phyloP scores from a whole-genome alignment of 2,888 invertebrate species.

The Catocala nupta region DNA sequence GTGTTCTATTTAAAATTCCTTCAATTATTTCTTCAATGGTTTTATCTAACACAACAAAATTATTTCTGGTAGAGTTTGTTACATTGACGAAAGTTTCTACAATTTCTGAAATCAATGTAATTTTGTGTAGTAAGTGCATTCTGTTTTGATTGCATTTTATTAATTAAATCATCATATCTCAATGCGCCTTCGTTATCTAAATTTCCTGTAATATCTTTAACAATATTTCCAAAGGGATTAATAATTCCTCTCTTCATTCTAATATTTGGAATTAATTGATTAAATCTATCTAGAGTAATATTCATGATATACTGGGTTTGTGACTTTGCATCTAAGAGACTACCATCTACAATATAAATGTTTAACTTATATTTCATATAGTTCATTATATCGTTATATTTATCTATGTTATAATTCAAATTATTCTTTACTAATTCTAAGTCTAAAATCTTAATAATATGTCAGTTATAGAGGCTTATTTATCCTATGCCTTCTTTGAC shows the following conservation, averaged over 20 bases:
- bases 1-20: slow-evolving; percentile 18
- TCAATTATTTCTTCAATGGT: slow-evolving; percentile 27
- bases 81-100: slow-evolving; percentile 11
- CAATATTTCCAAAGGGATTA: not conserved
- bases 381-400: slow-evolving; percentile 1
- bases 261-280: slow-evolving; percentile 26
- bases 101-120: slow-evolving; percentile 19
- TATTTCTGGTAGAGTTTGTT: slow-evolving; percentile 17
- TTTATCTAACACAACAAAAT: slow-evolving; percentile 20
- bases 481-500: not conserved
- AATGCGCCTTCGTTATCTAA: slow-evolving; percentile 47
- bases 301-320: slow-evolving; percentile 11
- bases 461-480: not conserved
- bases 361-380: not conserved
- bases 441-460: slow-evolving; percentile 5
- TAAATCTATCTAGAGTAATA: slow-evolving; percentile 20
- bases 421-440: not conserved
- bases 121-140: slow-evolving; percentile 25
- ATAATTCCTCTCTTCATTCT: slow-evolving; percentile 2
- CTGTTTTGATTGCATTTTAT: slow-evolving; percentile 27
- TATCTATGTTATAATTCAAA: slow-evolving; percentile 5
- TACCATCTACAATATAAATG: slow-evolving; percentile 10
- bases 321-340: not conserved
- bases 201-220: slow-evolving; percentile 37
- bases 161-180: slow-evolving; percentile 29